Conservation (phyloP, 2,113 vertebrate genomes). For the Athene cunicularia region DNA sequence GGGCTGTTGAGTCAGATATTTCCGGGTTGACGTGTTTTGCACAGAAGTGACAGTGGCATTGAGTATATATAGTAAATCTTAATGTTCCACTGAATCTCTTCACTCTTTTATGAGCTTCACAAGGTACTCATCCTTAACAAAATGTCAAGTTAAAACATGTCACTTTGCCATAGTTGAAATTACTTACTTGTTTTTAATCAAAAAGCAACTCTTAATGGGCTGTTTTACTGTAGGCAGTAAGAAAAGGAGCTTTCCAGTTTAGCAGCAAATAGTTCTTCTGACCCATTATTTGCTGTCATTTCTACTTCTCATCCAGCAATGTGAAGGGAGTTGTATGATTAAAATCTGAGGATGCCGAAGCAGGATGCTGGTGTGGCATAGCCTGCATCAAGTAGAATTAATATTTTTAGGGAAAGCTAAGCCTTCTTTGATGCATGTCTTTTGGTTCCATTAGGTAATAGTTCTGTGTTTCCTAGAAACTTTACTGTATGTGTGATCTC, state of each 20-base stretch:
- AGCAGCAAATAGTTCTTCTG: slow-evolving; percentile 12
- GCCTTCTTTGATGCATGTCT: not conserved
- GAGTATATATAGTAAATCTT: slow-evolving; percentile 56
- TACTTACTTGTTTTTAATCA: slow-evolving; percentile 73
- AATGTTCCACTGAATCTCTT: slow-evolving; percentile 72
- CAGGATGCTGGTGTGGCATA: not conserved
- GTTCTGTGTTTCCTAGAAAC: not conserved
- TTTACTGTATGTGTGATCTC: not conserved
- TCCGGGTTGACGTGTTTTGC: slow-evolving; percentile 72
- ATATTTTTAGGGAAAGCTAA: not conserved
- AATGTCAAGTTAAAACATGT: slow-evolving; percentile 79
- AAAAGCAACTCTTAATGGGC: slow-evolving; percentile 67
- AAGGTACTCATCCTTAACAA: slow-evolving; percentile 69
- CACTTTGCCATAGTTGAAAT: slow-evolving; percentile 66
- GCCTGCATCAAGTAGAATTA: not conserved
- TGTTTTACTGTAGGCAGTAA: slow-evolving; percentile 68
- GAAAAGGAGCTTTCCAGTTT: slow-evolving; percentile 40
- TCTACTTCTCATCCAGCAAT: slow-evolving; percentile 3
- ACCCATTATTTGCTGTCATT: slow-evolving; percentile 30
- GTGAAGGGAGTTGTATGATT: not conserved
- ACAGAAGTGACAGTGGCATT: slow-evolving; percentile 71
- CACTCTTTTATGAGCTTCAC: slow-evolving; percentile 70
- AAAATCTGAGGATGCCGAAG: slow-evolving; percentile 4
- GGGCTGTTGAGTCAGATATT: slow-evolving; percentile 72
- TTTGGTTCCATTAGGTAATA: not conserved